These are phyloP conservation scores for Protosalanx chinensis DNA, from an alignment of 2,797 vertebrate species.

Conservation along the genomic window DNA sequence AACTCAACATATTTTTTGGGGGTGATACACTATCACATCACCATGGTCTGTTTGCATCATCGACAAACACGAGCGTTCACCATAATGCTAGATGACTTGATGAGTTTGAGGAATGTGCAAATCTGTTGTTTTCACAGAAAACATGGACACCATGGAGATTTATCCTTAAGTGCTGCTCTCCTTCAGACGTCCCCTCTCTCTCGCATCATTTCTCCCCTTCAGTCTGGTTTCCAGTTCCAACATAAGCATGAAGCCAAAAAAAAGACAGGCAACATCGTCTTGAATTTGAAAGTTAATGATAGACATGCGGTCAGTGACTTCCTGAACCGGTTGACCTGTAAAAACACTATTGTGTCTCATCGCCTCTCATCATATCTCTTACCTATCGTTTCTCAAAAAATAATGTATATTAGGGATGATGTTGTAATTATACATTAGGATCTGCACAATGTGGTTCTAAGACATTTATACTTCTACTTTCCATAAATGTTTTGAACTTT, in stretches of 20 bases:
- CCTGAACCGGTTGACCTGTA: neutral
- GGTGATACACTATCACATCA: slow-evolving; percentile 26
- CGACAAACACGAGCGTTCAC: slow-evolving; percentile 28
- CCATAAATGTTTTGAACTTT: too few relatives aligned
- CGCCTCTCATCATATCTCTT: neutral
- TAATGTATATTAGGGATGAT: neutral
- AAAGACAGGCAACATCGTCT: slow-evolving; percentile 47
- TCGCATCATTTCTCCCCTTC: neutral
- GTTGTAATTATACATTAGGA: neutral
- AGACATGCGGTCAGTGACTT: slow-evolving; percentile 29
- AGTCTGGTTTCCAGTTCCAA: slow-evolving; percentile 61
- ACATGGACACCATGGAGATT: slow-evolving; percentile 48
- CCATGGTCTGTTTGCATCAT: slow-evolving; percentile 54
- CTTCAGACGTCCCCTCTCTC: slow-evolving; percentile 48
- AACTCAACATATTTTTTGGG: slow-evolving; percentile 28
- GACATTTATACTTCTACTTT: too few relatives aligned
- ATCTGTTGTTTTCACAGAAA: slow-evolving; percentile 68
- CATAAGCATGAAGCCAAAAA: slow-evolving; percentile 47
- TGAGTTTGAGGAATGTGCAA: slow-evolving; percentile 53
- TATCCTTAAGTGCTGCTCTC: slow-evolving; percentile 56
- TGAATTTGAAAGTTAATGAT: slow-evolving; percentile 40
- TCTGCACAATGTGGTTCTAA: neutral
- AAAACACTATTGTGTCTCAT: neutral
- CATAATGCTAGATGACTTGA: slow-evolving; percentile 57
- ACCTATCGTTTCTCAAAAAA: neutral